Percentiles rank a stretch among this genome's conserved stretches.
phyloP scores from a whole-genome alignment of 2,888 invertebrate genomes.

The Tenodera sinensis region DNA sequence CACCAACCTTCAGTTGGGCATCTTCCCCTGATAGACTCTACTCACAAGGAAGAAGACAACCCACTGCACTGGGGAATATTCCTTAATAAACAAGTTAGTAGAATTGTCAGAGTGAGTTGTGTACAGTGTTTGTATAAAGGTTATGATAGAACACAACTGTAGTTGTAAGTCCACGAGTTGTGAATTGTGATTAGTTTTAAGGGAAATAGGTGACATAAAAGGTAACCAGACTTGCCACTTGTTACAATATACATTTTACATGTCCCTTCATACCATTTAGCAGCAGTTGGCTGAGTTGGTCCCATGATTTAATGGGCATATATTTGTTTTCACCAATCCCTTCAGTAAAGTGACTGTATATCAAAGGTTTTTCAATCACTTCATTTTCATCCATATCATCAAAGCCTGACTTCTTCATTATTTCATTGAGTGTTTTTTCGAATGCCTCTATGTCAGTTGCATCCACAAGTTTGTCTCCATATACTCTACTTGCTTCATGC shows the following conservation, averaged over 20 bases:
- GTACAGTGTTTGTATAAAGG: too few species aligned
- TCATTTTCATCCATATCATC: conserved; percentile 69
- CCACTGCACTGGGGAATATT: too few species aligned
- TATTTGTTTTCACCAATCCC: conserved; percentile 91
- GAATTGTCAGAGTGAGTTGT: too few species aligned
- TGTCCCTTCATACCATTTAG: conserved; percentile 38
- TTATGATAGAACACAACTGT: too few species aligned
- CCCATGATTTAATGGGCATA: conserved; percentile 71
- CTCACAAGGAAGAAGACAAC: too few species aligned
- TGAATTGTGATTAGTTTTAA: too few species aligned
- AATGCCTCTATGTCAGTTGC: conserved; percentile 70
- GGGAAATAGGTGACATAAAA: too few species aligned
- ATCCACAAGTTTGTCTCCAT: conserved; percentile 87
- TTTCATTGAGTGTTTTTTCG: conserved; percentile 66
- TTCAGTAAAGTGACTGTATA: conserved; percentile 89
- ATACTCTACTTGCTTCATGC: conserved; percentile 88
- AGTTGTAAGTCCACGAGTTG: too few species aligned
- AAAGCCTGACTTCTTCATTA: conserved; percentile 65
- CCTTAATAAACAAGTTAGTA: too few species aligned
- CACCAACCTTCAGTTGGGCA: too few species aligned
- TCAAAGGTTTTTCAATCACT: conserved; percentile 71
- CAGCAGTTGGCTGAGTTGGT: conserved; percentile 65
- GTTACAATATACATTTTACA: neutral
- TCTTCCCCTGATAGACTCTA: too few species aligned
- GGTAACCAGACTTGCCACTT: too few species aligned